Evolutionary conservation across 53 echinoderm and acorn worm species (phyloP), one percentile per base, ranked within the genome.

Genomic region (Holothuria scabra): DNA sequence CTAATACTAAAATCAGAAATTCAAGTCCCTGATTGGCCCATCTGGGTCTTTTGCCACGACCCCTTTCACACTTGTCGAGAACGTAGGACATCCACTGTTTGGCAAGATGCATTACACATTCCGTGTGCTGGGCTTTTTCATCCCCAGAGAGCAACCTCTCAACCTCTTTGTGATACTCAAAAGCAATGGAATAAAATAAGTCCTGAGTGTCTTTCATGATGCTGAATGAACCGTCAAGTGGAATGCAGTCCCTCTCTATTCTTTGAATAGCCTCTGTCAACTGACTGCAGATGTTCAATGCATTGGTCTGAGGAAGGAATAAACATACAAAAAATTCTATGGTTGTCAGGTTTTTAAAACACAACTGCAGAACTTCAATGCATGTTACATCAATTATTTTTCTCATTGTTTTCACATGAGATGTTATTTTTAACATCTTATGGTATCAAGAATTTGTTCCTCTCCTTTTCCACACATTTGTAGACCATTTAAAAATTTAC

Each of bases 91-190:
- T 96, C 96, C 96, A 96, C 81, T 88, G 90, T 19, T 86, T 74
- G 8, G 96, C 93, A 56, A 96, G 84, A 34, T 82, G 85, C 29
- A 92, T 88, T 14, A 88, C 68, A 30, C 79, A 88, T 69, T 88
- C 74, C 9, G 91, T 91, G 18, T 91, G 80, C 21, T 84, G 76
- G 30, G 80, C 61, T 28, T 88, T 83, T 1, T 92, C 90, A 56
- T 90, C 91, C 30, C 93, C 93, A 0, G 96, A 91, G 44, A 96
- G 66, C 59, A 96, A 76, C 3, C 96, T 84, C 48, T 90, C 89
- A 4, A 93, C 96, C 80, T 96, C 96, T 72, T 96, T 96, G 86
- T 96, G 96, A 46, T 96, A 96, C 93, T 96, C 96, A 89, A 96
- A 96, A 25, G 90, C 93, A 1, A 96, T 92, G 46, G 91, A 89